phyloP scores from a whole-genome alignment of 2,888 invertebrate species.

The Rhagonycha fulva region DNA sequence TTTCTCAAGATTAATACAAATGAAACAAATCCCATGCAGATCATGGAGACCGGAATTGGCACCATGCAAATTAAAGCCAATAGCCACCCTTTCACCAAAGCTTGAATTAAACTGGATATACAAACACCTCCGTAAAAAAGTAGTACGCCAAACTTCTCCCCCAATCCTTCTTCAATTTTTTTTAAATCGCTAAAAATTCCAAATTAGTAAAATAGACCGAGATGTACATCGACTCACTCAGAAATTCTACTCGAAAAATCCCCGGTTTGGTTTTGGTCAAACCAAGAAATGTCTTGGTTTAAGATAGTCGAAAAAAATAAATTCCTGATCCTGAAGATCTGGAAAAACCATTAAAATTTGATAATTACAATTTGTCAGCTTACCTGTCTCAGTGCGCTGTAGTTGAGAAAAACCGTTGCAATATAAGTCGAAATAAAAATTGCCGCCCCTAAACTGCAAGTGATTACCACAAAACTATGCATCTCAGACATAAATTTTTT shows the following conservation, averaged over 20 bases:
- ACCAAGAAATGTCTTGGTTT: too few relatives aligned
- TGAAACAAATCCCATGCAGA: conserved; percentile 67
- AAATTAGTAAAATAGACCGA: neutral
- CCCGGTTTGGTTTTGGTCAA: too few relatives aligned
- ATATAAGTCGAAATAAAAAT: conserved; percentile 67
- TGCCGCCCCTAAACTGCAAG: conserved; percentile 63
- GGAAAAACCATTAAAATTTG: too few relatives aligned
- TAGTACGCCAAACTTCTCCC: conserved; percentile 62
- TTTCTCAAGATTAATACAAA: conserved; percentile 53
- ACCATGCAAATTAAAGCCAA: conserved; percentile 75
- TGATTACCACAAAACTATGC: conserved; percentile 63
- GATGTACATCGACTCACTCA: too few relatives aligned
- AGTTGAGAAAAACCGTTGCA: conserved; percentile 70
- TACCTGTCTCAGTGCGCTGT: conserved; percentile 72
- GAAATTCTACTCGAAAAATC: too few relatives aligned
- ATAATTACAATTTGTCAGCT: too few relatives aligned
- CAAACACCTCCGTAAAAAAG: conserved; percentile 71
- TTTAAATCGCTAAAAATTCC: too few relatives aligned
- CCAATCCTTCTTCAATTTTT: too few relatives aligned
- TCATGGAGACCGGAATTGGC: conserved; percentile 70
- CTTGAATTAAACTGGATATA: conserved; percentile 69
- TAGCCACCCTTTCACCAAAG: conserved; percentile 79
- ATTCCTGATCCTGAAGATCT: too few relatives aligned
- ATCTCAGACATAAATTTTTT: conserved; percentile 59
- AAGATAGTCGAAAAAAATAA: too few relatives aligned